Evolutionary conservation across 2,113 vertebrate genomes (phyloP).

Genomic region (Heterocephalus glaber): DNA sequence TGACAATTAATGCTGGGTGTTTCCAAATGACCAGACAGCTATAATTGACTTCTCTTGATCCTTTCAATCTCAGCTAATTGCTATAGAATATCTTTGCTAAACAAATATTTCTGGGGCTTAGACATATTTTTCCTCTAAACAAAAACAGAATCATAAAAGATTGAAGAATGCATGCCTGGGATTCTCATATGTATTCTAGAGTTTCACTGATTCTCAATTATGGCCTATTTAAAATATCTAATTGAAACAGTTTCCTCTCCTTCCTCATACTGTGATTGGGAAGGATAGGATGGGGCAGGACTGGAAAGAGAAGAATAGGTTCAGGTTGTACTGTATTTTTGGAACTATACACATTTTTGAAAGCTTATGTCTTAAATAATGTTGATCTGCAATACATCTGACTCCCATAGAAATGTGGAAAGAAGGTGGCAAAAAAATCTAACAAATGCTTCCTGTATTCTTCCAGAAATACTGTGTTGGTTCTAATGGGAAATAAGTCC

Average conservation of each 20-base stretch:
- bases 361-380: background rate
- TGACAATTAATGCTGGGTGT: background rate
- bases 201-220: background rate
- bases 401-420: background rate
- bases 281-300: background rate
- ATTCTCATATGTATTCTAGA: background rate
- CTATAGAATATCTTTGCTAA: background rate
- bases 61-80: conserved; percentile 53
- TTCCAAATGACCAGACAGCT: conserved; percentile 60
- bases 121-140: background rate
- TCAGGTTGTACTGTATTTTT: background rate
- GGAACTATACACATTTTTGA: background rate
- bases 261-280: background rate
- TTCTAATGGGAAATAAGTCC: background rate
- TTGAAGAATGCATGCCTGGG: background rate
- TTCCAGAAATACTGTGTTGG: background rate
- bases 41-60: conserved; percentile 36
- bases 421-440: background rate
- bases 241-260: background rate
- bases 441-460: background rate
- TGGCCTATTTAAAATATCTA: background rate
- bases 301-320: background rate
- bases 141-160: background rate
- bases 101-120: conserved; percentile 30
- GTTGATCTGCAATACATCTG: background rate